Evolutionary conservation across 2,888 invertebrate species (phyloP), one percentile per base, ranked within the genome.

Genomic region (Drosophila putrida): DNA sequence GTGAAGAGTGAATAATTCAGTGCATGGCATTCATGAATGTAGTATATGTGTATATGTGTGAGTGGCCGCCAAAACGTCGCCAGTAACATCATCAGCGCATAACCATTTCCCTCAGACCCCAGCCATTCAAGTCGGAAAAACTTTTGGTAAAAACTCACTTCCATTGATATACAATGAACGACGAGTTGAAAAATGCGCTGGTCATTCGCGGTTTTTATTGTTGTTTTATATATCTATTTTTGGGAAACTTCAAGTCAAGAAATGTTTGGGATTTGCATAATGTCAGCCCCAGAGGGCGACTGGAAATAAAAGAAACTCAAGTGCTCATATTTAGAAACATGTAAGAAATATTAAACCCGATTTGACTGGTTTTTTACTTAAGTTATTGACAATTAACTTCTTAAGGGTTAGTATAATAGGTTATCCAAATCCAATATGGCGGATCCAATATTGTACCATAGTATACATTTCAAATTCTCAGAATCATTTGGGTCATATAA

Each of bases 141-240:
- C 55, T 81, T 78, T 68, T 49, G 64, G 68, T 64, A 77, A 69
- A 85, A 79, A 74, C 88, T 75, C 71, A 77, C 73, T 88, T 77
- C 65, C 77, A 88, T 88, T 85, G 88, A 88, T 82, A 82, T 85
- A 86, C 83, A 85, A 69, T 82, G 80, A 82, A 67, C 39, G 46
- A 50, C 28, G 47, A 51, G 36, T 47, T 63, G 58, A 54, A 55
- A 51, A 65, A 61, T 31, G 53, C 58, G 36, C 35, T 36, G 58
- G 46, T 68, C 59, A 64, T 62, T 77, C 58, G 28, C 43, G 13
- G 43, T 59, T 49, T 49, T 43, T 41, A 31, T 55, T 55, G 10
- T 50, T 25, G 13, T 46, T 28, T 9, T 25, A 2, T 5, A 9
- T 15, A 25, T 43, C n/a, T 25, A 6, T 41, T 39, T 36, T 20